Evolutionary conservation across 2,113 vertebrate species (phyloP).

Genomic region (Globicephala melas): DNA sequence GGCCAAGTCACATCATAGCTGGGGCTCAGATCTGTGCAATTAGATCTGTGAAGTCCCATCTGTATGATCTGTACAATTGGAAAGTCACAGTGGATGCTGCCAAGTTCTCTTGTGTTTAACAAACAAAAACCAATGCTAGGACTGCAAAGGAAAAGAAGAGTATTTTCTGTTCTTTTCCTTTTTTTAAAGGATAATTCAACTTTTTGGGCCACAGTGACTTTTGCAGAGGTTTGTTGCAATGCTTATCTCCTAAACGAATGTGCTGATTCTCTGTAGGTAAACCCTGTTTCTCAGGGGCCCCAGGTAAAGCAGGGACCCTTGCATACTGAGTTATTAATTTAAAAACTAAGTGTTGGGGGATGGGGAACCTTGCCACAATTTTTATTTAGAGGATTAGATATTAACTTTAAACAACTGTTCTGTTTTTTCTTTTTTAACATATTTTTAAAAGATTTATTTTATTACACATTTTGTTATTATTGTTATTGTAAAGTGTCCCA

Average conservation of each 20-base stretch:
- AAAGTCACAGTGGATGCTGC: neutral
- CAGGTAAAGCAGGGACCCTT: neutral
- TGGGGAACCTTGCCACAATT: neutral
- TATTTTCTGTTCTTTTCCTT: neutral
- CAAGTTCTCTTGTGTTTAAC: neutral
- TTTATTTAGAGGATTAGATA: conserved; percentile 30
- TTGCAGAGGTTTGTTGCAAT: neutral
- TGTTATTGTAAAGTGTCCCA: conserved; percentile 22
- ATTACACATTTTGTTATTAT: conserved; percentile 21
- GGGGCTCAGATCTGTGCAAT: neutral
- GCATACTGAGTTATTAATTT: neutral
- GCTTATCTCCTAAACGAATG: neutral
- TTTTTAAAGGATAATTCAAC: neutral
- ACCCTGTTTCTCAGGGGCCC: neutral
- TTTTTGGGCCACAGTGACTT: neutral
- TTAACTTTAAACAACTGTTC: neutral
- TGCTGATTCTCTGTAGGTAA: neutral
- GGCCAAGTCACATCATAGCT: neutral
- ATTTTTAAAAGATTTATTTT: neutral
- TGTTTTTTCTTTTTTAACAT: neutral
- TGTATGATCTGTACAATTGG: neutral
- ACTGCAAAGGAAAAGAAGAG: neutral
- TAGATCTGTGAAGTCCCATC: neutral
- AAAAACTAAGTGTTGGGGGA: neutral
- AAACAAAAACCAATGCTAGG: neutral